A percentile compares a stretch with the other conserved stretches of the same genome.
phyloP scores from a whole-genome alignment of 2,888 invertebrate species.

The Euzophera pinguis region DNA sequence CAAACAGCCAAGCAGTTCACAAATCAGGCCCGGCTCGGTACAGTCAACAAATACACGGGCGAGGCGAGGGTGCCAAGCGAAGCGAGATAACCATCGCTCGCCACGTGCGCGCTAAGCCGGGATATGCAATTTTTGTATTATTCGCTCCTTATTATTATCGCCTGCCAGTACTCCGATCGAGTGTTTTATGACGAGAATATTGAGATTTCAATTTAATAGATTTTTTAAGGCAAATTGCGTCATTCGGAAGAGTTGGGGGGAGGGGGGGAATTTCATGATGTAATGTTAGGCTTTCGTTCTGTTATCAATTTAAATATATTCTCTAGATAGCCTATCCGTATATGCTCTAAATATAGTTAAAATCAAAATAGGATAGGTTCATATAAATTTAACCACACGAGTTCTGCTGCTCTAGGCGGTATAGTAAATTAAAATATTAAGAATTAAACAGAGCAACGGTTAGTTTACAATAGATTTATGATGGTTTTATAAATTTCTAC shows the following conservation, averaged over 20 bases:
- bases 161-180: constrained; percentile 31
- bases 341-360: too few species aligned
- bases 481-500: too few species aligned
- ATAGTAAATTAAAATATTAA: too few species aligned
- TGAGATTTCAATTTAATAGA: constrained; percentile 11
- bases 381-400: too few species aligned
- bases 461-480: too few species aligned
- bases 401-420: too few species aligned
- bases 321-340: too few species aligned
- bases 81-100: constrained; percentile 66
- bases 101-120: constrained; percentile 60
- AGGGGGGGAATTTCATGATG: too few species aligned
- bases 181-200: constrained; percentile 36
- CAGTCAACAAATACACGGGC: constrained; percentile 15
- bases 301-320: too few species aligned
- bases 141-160: constrained; percentile 50
- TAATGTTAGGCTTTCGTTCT: too few species aligned
- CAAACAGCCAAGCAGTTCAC: constrained; percentile 10
- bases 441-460: too few species aligned
- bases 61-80: constrained; percentile 54
- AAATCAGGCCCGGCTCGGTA: constrained; percentile 4
- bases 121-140: constrained; percentile 63
- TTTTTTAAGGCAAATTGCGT: neutral
- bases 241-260: neutral
- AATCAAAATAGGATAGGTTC: too few species aligned